Percentiles rank a stretch among this genome's conserved stretches.
Evolutionary conservation across 2,113 vertebrate genomes (phyloP).

Genomic region (Catharus fuscescens): DNA sequence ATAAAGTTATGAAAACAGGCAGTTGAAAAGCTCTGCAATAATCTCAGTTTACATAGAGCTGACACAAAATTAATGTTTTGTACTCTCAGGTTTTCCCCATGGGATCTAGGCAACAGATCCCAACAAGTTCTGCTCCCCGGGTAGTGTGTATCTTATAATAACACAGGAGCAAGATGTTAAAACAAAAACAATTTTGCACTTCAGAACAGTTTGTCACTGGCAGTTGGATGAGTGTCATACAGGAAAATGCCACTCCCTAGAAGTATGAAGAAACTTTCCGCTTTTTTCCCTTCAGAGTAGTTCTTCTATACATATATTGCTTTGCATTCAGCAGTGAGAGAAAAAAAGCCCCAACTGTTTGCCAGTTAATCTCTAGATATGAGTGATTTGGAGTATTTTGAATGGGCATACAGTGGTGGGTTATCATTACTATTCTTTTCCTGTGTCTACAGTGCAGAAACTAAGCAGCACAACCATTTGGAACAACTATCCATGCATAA

Average conservation of each 20-base stretch:
- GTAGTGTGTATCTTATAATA: background rate
- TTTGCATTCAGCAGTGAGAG: background rate
- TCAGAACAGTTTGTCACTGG: background rate
- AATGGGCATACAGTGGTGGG: background rate
- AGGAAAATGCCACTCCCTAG: background rate
- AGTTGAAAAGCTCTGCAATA: background rate
- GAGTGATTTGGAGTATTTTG: background rate
- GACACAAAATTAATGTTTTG: constrained; percentile 15
- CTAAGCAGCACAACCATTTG: background rate
- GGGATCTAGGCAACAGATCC: constrained; percentile 28
- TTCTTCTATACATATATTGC: background rate
- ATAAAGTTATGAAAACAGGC: background rate
- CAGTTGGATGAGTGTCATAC: background rate
- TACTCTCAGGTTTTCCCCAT: background rate
- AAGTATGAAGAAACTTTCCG: background rate
- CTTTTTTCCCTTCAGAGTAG: background rate
- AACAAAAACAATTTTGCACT: background rate
- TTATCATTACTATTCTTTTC: background rate
- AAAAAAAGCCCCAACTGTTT: background rate
- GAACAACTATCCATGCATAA: background rate
- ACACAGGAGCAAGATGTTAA: background rate
- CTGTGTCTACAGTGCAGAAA: background rate
- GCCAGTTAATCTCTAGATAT: background rate
- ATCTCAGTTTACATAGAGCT: background rate
- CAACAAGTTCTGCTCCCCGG: background rate